Conservation (phyloP, 2,888 invertebrate species). For the Nomada goodeniana region DNA sequence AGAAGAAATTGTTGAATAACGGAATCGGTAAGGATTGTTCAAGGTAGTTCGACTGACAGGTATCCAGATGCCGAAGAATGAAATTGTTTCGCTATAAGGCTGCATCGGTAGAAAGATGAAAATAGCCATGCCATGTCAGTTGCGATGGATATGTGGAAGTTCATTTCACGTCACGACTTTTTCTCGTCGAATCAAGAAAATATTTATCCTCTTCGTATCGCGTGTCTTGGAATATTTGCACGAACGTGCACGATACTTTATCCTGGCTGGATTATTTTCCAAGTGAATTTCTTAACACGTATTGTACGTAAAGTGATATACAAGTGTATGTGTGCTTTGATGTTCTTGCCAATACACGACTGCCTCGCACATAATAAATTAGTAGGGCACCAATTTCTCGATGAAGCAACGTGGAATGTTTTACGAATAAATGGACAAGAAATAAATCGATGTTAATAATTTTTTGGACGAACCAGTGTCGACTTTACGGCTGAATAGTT, state of each 20-base stretch:
- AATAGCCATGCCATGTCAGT: not conserved
- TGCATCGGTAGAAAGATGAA: not conserved
- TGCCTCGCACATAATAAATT: too few relatives aligned
- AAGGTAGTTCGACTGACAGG: not conserved
- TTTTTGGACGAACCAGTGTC: too few relatives aligned
- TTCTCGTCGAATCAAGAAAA: conserved; percentile 3
- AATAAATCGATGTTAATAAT: too few relatives aligned
- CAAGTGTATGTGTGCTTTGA: too few relatives aligned
- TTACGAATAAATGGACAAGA: too few relatives aligned
- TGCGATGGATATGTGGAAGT: conserved; percentile 6
- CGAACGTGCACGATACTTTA: conserved; percentile 3
- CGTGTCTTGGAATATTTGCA: not conserved
- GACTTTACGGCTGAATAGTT: too few relatives aligned
- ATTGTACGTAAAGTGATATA: too few relatives aligned
- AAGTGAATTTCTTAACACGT: too few relatives aligned
- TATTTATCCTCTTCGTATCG: not conserved
- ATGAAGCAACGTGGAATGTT: too few relatives aligned
- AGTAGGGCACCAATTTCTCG: too few relatives aligned
- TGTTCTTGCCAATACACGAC: too few relatives aligned
- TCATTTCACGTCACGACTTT: conserved; percentile 7
- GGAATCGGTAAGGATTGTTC: not conserved
- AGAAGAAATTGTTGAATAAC: not conserved
- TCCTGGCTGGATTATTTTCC: not conserved
- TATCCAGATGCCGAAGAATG: not conserved
- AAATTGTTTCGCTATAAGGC: not conserved